A percentile compares a stretch with the other conserved stretches of the same genome.
Conservation (phyloP, 2,113 vertebrate genomes). For the Etheostoma cragini region DNA sequence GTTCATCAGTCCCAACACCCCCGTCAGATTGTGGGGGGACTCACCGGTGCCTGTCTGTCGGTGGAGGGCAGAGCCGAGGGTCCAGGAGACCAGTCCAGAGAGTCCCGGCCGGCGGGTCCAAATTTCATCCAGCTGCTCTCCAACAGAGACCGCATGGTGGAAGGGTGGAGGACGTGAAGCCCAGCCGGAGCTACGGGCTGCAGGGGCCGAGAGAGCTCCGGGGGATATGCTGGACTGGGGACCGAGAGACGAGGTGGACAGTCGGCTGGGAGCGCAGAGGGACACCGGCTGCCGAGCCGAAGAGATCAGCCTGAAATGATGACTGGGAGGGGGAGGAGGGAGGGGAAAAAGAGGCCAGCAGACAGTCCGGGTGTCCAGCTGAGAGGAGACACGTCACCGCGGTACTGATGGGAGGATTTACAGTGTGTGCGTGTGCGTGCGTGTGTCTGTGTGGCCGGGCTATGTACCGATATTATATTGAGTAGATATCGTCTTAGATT, state of each 20-base stretch:
- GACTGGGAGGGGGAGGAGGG: not conserved
- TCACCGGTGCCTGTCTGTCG: constrained; percentile 87
- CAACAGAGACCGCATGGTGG: constrained; percentile 86
- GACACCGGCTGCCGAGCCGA: constrained; percentile 21
- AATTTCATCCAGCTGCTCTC: constrained; percentile 91
- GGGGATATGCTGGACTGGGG: not conserved
- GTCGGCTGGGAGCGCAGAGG: constrained; percentile 26
- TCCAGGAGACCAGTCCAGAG: constrained; percentile 88
- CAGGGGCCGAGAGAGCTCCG: not conserved
- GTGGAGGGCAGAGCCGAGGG: constrained; percentile 81
- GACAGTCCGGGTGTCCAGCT: constrained; percentile 46
- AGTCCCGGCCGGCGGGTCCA: constrained; percentile 88
- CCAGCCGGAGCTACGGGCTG: constrained; percentile 28
- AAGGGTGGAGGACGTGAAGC: constrained; percentile 30
- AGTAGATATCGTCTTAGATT: no score
- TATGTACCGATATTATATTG: no score
- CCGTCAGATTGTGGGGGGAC: constrained; percentile 53
- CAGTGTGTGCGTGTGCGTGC: not conserved
- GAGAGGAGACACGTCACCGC: constrained; percentile 38
- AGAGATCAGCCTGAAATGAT: constrained; percentile 41
- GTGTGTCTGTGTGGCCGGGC: not conserved
- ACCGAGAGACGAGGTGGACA: not conserved
- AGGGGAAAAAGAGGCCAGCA: constrained; percentile 49
- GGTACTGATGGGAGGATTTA: constrained; percentile 51
- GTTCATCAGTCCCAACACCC: not conserved